A percentile compares a stretch with the other conserved stretches of the same genome.
Evolutionary conservation across 2,888 invertebrate genomes (phyloP).

Genomic region (Liopterus haemorrhoidalis): DNA sequence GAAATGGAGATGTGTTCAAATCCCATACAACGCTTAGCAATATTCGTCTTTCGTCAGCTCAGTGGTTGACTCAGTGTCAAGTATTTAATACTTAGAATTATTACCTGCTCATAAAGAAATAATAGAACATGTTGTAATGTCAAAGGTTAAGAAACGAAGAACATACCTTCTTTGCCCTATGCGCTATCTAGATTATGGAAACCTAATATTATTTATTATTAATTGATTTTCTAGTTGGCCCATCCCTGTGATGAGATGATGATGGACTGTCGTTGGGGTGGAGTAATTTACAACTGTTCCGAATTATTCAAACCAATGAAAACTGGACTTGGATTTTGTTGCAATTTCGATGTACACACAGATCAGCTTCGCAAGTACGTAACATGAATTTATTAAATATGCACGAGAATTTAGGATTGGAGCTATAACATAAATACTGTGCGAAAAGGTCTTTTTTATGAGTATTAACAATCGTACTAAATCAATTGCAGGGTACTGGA

Average conservation of each 20-base stretch:
- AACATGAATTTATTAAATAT: neutral
- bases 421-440: neutral
- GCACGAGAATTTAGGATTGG: too few relatives aligned
- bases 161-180: too few relatives aligned
- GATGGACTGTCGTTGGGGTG: slow-evolving; percentile 5
- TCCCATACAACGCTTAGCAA: too few relatives aligned
- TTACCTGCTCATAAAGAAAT: too few relatives aligned
- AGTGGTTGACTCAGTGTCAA: too few relatives aligned
- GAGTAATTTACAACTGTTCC: slow-evolving; percentile 10
- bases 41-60: too few relatives aligned
- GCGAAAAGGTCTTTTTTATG: neutral
- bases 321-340: slow-evolving; percentile 16
- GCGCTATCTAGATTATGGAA: too few relatives aligned
- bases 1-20: too few relatives aligned
- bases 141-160: too few relatives aligned
- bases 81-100: too few relatives aligned
- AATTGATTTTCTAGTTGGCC: slow-evolving; percentile 11
- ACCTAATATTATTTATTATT: neutral
- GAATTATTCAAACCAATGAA: slow-evolving; percentile 15
- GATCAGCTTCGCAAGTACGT: slow-evolving; percentile 6
- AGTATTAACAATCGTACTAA: neutral
- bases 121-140: too few relatives aligned
- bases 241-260: slow-evolving; percentile 14
- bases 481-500: neutral
- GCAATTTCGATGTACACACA: slow-evolving; percentile 9